Evolutionary conservation across 1,140 invertebrate genomes (phyloP).

Genomic region (Aethina tumida): DNA sequence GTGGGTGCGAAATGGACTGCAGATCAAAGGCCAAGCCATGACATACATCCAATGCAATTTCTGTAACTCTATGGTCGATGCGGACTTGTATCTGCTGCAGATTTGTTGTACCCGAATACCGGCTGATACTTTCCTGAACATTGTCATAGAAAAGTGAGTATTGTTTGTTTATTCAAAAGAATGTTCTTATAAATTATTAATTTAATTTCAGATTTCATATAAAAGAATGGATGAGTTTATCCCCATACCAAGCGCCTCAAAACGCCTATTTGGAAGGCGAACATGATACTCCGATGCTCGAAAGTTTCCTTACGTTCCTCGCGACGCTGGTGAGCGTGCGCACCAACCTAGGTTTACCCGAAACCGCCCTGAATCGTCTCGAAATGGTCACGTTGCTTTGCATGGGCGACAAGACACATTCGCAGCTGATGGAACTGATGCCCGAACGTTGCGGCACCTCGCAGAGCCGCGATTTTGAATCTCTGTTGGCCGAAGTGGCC

Average conservation of each 20-base stretch:
- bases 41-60: slow-evolving; percentile 98
- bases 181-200: slow-evolving; percentile 2
- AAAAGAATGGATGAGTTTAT: slow-evolving; percentile 74
- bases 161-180: slow-evolving; percentile 5
- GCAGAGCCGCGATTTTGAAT: slow-evolving; percentile 83
- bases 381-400: slow-evolving; percentile 91
- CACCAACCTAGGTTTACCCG: slow-evolving; percentile 64
- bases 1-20: slow-evolving; percentile 93
- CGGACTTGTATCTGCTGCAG: slow-evolving; percentile 89
- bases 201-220: slow-evolving; percentile 59
- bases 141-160: slow-evolving; percentile 76
- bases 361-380: slow-evolving; percentile 49
- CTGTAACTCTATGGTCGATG: slow-evolving; percentile 96
- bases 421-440: slow-evolving; percentile 88
- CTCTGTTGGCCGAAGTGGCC: slow-evolving; percentile 67
- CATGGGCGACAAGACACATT: slow-evolving; percentile 90
- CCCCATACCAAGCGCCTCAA: slow-evolving; percentile 51
- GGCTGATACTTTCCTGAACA: slow-evolving; percentile 75
- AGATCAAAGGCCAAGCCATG: slow-evolving; percentile 97
- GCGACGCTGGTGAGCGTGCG: slow-evolving; percentile 82
- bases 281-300: slow-evolving; percentile 80
- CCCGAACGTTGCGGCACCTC: slow-evolving; percentile 88
- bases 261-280: slow-evolving; percentile 57
- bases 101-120: slow-evolving; percentile 83
- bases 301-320: slow-evolving; percentile 84